Conservation (phyloP, 2,797 vertebrate species). For the Hoplostethus mediterraneus region DNA sequence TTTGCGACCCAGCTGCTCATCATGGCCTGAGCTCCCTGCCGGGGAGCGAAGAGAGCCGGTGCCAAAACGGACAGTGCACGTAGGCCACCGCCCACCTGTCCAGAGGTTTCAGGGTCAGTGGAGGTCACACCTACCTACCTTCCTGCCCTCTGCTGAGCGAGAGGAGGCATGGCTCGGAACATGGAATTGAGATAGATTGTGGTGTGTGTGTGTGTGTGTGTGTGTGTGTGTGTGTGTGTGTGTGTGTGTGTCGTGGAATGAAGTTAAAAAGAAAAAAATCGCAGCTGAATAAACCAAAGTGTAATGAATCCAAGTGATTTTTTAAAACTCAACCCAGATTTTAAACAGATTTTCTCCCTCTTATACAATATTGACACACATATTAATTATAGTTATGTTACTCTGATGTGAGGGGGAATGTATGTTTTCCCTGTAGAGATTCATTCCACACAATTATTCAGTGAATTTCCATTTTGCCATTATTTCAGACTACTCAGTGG, state of each 20-base stretch:
- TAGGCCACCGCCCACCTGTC: conserved; percentile 86
- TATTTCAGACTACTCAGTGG: conserved; percentile 44
- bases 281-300: conserved; percentile 4
- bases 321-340: conserved; percentile 37
- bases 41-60: conserved; percentile 62
- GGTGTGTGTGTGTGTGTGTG: conserved; percentile 26
- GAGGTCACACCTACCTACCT: conserved; percentile 91
- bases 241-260: conserved; percentile 22
- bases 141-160: conserved; percentile 68
- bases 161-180: conserved; percentile 54
- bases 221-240: too few relatives aligned
- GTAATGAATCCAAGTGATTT: conserved; percentile 35
- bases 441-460: conserved; percentile 70
- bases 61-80: conserved; percentile 83
- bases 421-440: conserved; percentile 63
- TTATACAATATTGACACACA: conserved; percentile 60
- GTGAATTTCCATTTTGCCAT: conserved; percentile 61
- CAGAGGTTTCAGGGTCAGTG: conserved; percentile 89
- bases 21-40: conserved; percentile 92
- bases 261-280: conserved; percentile 30
- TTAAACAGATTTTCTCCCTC: conserved; percentile 41
- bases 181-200: conserved; percentile 70
- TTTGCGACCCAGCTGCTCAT: conserved; percentile 99
- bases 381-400: conserved; percentile 74
- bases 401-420: conserved; percentile 54